Evolutionary conservation across 2,797 vertebrate species (phyloP).

Genomic region (Lepidocolaptes lacrymiger): DNA sequence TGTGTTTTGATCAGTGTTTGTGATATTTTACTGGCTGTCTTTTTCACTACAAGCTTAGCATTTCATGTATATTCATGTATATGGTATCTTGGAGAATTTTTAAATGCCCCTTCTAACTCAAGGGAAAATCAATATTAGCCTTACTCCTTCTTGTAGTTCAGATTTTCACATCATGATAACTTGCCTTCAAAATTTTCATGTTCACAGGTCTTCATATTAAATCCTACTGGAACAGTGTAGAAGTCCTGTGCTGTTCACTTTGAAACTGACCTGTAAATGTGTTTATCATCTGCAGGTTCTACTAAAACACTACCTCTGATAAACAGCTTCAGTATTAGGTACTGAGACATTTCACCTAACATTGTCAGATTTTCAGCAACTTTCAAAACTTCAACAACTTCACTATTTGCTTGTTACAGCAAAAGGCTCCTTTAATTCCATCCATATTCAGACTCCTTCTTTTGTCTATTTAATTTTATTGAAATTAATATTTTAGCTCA

Average conservation of each 20-base stretch:
- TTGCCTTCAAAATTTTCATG: not conserved
- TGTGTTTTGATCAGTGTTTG: not conserved
- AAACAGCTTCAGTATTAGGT: not conserved
- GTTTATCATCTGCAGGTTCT: not conserved
- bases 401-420: not conserved
- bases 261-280: rapidly evolving
- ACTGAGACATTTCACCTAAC: not conserved
- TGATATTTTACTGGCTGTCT: not conserved
- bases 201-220: not conserved
- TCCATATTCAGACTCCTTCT: not conserved
- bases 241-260: not conserved
- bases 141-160: not conserved
- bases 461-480: not conserved
- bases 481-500: not conserved
- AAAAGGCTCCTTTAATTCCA: not conserved
- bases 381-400: not conserved
- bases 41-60: not conserved
- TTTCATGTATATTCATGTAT: rapidly evolving
- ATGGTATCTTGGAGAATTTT: rapidly evolving
- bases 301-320: not conserved
- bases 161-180: not conserved
- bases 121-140: not conserved
- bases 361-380: not conserved
- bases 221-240: rapidly evolving
- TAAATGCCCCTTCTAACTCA: not conserved